These are phyloP conservation scores for Agrochola litura DNA, from an alignment of 2,888 invertebrate species.

Conservation along the genomic window DNA sequence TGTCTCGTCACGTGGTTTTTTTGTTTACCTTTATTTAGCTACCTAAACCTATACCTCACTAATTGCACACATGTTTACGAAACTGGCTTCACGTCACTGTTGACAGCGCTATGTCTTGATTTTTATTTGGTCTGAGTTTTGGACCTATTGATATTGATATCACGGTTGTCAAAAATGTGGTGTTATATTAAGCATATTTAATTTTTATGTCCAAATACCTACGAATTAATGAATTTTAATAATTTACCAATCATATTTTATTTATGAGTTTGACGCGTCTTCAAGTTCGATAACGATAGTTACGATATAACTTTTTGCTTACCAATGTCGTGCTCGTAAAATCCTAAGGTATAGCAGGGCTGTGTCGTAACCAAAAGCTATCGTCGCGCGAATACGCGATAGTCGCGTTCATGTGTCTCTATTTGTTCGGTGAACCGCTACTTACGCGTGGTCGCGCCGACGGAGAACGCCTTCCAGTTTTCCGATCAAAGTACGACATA, in stretches of 20 bases:
- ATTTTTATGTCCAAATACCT: constrained; percentile 25
- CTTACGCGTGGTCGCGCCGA: neutral
- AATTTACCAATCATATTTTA: constrained; percentile 20
- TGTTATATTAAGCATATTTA: constrained; percentile 10
- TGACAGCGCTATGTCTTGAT: too few relatives aligned
- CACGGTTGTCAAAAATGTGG: neutral
- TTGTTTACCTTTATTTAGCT: too few relatives aligned
- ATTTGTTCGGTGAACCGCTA: neutral
- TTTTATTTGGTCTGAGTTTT: too few relatives aligned
- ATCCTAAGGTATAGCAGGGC: too few relatives aligned
- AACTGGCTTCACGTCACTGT: too few relatives aligned
- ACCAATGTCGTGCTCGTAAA: neutral
- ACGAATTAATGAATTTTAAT: constrained; percentile 12
- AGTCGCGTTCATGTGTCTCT: neutral
- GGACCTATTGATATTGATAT: neutral
- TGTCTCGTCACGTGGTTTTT: too few relatives aligned
- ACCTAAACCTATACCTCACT: too few relatives aligned
- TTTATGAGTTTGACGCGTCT: constrained; percentile 24
- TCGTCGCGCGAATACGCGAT: neutral
- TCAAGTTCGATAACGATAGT: constrained; percentile 21
- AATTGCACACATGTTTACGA: too few relatives aligned
- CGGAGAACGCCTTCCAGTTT: neutral
- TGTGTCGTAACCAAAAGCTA: neutral
- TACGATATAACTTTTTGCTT: neutral
- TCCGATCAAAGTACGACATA: neutral